Base-by-base conservation (phyloP, 2,797 vertebrate genomes). In the Sternotherus odoratus region DNA sequence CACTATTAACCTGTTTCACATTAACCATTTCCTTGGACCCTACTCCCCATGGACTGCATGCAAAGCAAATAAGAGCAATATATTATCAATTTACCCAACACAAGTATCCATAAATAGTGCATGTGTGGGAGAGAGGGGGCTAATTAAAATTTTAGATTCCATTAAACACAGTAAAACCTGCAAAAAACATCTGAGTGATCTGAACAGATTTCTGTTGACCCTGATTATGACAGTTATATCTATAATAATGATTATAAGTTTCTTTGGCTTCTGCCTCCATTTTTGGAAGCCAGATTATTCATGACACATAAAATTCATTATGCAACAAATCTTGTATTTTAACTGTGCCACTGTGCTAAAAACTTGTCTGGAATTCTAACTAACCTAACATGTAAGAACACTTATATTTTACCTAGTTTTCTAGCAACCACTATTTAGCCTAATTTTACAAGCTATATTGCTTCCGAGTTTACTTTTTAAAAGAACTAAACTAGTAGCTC, bases 211-310 rank as follows among this genome's bases (percentile, higher is more conserved):
- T 96, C 90, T 95, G 87, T 86, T 94, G 91, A 92, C 93, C 75
- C 86, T 89, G 50, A 89, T 87, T 4, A 54, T 50, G 56, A 90
- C 85, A 87, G n/a, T 66, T 85, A 26, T 43, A 87, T 8, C n/a
- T 89, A 5, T n/a, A 91, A 85, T 56, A 96, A 36, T 21, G 50
- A 91, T 39, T n/a, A 80, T 43, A 83, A 92, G 57, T 78, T 77
- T 96, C 91, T 96, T 96, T 92, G 93, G 93, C 87, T 94, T 86
- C 72, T 89, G 63, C 86, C 87, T 79, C 91, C 88, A 21, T 74
- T 92, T 94, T 0, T 79, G 92, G 86, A 95, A 97, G 66, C 63
- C 54, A 87, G 85, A 74, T 39, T 91, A 89, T 54, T 53, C 88
- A 82, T 85, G 57, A 95, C 88, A 81, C 87, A 85, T 7, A 95